A percentile compares a stretch with the other conserved stretches of the same genome.
Conservation (phyloP, 2,888 invertebrate species). For the Phasia obesa region DNA sequence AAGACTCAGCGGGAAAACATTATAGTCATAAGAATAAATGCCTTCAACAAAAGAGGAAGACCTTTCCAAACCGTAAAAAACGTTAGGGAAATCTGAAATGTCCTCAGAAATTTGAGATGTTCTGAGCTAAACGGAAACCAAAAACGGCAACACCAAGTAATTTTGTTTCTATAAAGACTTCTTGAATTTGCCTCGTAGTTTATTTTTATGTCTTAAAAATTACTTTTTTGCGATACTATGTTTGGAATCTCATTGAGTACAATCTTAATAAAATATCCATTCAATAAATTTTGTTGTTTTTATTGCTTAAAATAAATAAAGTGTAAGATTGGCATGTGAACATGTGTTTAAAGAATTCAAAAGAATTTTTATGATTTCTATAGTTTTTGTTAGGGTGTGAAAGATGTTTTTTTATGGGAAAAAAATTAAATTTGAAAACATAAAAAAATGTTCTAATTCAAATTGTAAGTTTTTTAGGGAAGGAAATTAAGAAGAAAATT, state of each 20-base stretch:
- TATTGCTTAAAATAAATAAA: slow-evolving; percentile 25
- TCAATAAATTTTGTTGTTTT: slow-evolving; percentile 31
- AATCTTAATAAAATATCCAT: slow-evolving; percentile 37
- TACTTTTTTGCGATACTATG: neutral
- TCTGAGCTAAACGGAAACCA: no score
- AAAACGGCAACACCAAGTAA: no score
- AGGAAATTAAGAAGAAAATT: no score
- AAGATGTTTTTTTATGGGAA: neutral
- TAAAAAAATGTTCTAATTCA: no score
- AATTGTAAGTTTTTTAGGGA: no score
- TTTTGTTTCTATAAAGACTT: no score
- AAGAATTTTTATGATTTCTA: slow-evolving; percentile 8
- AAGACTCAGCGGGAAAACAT: no score
- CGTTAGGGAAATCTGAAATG: no score
- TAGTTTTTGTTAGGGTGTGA: neutral
- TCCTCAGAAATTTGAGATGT: no score
- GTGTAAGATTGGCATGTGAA: slow-evolving; percentile 30
- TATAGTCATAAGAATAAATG: no score
- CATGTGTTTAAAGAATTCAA: slow-evolving; percentile 16
- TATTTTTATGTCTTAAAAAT: slow-evolving; percentile 47
- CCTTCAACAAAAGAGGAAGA: no score
- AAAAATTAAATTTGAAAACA: neutral
- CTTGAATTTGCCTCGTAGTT: slow-evolving; percentile 7
- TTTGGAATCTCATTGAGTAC: slow-evolving; percentile 13
- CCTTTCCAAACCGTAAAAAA: no score